Evolutionary conservation across 2,113 vertebrate species (phyloP).

Genomic region (Phainopepla nitens): DNA sequence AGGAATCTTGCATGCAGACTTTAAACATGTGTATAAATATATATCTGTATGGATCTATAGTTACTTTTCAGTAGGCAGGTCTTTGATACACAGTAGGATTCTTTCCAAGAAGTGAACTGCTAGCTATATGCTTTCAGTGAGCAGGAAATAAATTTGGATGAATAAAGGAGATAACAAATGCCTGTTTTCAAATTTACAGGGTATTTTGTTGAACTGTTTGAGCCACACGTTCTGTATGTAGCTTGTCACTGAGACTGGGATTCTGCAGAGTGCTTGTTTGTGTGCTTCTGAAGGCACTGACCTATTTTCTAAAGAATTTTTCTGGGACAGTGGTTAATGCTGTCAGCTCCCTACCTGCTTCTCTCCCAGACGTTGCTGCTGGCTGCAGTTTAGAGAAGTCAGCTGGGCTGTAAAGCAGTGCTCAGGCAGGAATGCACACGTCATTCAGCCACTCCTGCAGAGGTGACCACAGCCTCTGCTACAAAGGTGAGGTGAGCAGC

Average conservation of each 20-base stretch:
- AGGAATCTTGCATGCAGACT: not conserved
- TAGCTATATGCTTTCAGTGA: not conserved
- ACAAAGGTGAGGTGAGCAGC: not conserved
- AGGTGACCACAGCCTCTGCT: not conserved
- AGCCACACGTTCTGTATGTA: accelerated
- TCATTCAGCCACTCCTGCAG: not conserved
- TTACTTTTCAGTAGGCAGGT: not conserved
- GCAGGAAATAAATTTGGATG: not conserved
- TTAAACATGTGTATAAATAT: not conserved
- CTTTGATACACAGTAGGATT: not conserved
- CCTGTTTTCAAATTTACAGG: not conserved
- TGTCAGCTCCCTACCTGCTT: not conserved
- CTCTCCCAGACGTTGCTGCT: not conserved
- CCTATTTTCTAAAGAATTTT: constrained; percentile 13
- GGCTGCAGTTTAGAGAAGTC: not conserved
- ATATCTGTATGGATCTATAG: not conserved
- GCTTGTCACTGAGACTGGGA: not conserved
- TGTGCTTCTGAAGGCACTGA: not conserved
- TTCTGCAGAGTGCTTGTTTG: not conserved
- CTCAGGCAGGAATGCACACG: not conserved
- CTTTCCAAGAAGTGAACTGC: not conserved
- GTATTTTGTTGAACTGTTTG: not conserved
- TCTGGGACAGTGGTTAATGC: not conserved
- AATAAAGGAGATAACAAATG: not conserved
- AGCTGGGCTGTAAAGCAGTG: not conserved